Base-by-base conservation (phyloP, 2,113 vertebrate genomes). In the Natator depressus region DNA sequence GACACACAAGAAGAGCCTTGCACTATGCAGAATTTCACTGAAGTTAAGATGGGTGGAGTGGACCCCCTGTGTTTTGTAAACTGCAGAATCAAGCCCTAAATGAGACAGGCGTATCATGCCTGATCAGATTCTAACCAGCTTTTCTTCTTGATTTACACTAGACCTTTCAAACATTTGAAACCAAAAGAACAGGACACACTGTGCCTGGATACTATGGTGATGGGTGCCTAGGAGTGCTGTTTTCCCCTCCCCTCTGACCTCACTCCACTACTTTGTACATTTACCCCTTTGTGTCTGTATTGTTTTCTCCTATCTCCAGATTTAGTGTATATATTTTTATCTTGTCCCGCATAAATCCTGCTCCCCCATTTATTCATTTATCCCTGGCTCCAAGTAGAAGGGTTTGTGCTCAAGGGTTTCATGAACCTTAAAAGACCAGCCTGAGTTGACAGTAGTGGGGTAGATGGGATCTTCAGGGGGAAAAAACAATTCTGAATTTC, bases 351-450 rank as follows among this genome's bases (percentile, higher is more conserved):
- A 19, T n/a, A 53, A 80, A 24, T 86, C 51, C 59, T 95, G 19
- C 8, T n/a, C 59, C 49, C 57, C 54, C 54, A 62, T 65, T 91
- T 88, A 69, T 3, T 93, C 20, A 80, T 92, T 93, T 92, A 10
- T 85, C 49, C 89, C 86, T 89, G 42, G 76, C 46, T 9, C 17
- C 80, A 19, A 11, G 20, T 51, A 1, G 2, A 2, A 35, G 87
- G 94, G 72, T 92, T 2, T 62, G 20, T 31, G 72, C 35, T 38
- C 87, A 81, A 92, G 75, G 29, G 80, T 4, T 46, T 79, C 46
- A 38, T 65, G 93, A 91, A 85, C 46, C 57, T n/a, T 94, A 81
- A 90, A 91, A 91, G 90, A 90, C 78, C 35, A 62, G 2, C 79
- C 46, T 57, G 25, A 81, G 24, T n/a, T 88, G 51, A 93, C 69